Percentiles rank a stretch among this genome's conserved stretches.
Evolutionary conservation across 2,888 invertebrate species (phyloP).

Genomic region (Fissipunctia ypsillon): DNA sequence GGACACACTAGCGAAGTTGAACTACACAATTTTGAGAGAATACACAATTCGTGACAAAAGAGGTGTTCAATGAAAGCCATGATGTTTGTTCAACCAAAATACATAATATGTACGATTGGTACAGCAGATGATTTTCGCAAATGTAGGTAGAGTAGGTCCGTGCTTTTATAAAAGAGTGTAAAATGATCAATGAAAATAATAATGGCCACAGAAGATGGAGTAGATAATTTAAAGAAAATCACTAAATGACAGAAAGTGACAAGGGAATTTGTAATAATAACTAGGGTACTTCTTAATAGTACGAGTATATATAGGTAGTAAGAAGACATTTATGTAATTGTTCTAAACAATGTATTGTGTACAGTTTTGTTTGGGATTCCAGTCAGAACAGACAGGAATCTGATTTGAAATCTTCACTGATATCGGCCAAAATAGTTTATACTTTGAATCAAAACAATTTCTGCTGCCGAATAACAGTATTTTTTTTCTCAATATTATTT

Average conservation of each 20-base stretch:
- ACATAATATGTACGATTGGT: background rate
- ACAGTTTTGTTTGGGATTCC: conserved; percentile 28
- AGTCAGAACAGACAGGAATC: background rate
- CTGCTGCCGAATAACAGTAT: background rate
- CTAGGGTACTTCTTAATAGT: background rate
- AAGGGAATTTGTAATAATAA: background rate
- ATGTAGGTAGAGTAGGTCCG: background rate
- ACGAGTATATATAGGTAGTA: no score
- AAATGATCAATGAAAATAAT: background rate
- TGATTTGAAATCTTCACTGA: conserved; percentile 14
- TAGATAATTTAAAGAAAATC: background rate
- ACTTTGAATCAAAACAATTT: background rate
- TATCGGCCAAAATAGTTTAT: conserved; percentile 12
- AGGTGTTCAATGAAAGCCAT: background rate
- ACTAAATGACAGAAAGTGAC: background rate
- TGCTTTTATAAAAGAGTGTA: background rate
- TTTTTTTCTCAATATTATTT: background rate
- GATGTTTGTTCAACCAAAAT: conserved; percentile 23
- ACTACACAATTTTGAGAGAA: background rate
- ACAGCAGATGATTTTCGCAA: conserved; percentile 3
- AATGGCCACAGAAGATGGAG: background rate
- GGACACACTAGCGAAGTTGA: background rate
- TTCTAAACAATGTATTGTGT: conserved; percentile 26
- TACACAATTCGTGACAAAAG: background rate
- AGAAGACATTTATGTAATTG: background rate